Evolutionary conservation across 23 tunicate genomes (phyloP), one percentile per base, ranked within the genome.

Genomic region (Botrylloides violaceus): DNA sequence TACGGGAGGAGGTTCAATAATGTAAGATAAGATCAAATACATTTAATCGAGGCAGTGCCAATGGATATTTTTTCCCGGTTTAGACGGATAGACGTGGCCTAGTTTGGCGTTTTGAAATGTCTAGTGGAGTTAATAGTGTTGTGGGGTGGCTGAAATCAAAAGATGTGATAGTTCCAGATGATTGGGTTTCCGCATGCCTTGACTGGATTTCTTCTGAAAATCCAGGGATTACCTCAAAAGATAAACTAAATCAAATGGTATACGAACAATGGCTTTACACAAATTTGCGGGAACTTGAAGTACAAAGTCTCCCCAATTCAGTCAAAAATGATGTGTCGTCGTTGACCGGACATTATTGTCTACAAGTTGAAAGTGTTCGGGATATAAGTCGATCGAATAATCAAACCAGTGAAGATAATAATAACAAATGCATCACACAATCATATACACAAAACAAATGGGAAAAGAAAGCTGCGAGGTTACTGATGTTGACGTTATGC

Each of bases 181-280:
- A 87, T 36, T 87, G 95, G 95, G 24, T 87, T 2, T 33, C 64
- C 21, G 95, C 95, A 0, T 87, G 95, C 57, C 18, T 87, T 29
- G 87, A 81, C 20, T 87, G 95, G 95, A 61, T 87, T 29, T 34
- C 50, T 35, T 36, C 30, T 26, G 87, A 81, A 58, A 71, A 56
- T 49, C 76, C 66, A 30, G 26, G 28, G n/a, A 9, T 37, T 1
- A 36, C 22, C 6, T 2, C 36, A 36, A 30, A 24, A 29, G 30
- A 20, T 22, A 25, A 35, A 2, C 27, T 83, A 9, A 82, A 66
- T 48, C 73, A 79, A 33, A 81, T 58, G 26, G 90, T 83, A 29
- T 74, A 72, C 55, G 85, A 83, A 22, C 97, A 90, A 70, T 90
- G 97, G 97, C 78, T 90, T 28, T 18, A 64, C 31, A 79, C 97